Base-by-base conservation (phyloP, 92 coral and sea anemone species). In the Parazoanthus darwini region DNA sequence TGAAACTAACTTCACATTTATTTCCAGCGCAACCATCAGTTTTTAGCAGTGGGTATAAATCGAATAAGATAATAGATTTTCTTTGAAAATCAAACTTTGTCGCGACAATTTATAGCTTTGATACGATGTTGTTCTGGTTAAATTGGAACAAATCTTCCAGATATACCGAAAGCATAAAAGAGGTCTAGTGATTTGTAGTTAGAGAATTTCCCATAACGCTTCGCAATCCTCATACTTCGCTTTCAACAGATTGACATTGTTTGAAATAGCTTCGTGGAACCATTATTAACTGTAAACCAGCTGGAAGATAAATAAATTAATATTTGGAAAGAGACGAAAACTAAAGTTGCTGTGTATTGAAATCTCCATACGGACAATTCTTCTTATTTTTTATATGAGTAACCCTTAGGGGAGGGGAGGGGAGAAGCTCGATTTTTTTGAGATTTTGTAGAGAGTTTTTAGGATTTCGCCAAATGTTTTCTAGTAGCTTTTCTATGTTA, bases 121-220 rank as follows among this genome's bases (percentile, higher is more conserved):
- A 65, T 65, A 65, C 71, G 71, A 65, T 65, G 71, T 65, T 65
- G 71, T 65, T 65, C 71, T 65, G 71, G 71, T 65, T 65, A 65
- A 65, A 65, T 65, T 65, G 71, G 71, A 65, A 65, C 71, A 65
- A 65, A 65, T 65, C 71, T 65, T 65, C 71, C 25, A 65, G 71
- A 65, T 65, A 65, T 65, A 23, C 71, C 71, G 71, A 65, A 65
- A 65, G 71, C 71, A 65, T 65, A 65, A 65, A 65, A 65, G 71
- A 65, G 71, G 71, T 65, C 71, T 11, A 65, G 71, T 65, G 71
- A 65, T 65, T 65, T 65, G 71, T 65, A 65, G 71, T 65, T 65
- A 65, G 71, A 65, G 71, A 65, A 65, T 65, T 65, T 65, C 71
- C 71, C 71, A 65, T 65, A 65, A 65, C 8, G 22, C 71, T 65